These are phyloP conservation scores for Hemistola chrysoprasaria DNA, from an alignment of 2,888 invertebrate genomes.

Conservation along the genomic window DNA sequence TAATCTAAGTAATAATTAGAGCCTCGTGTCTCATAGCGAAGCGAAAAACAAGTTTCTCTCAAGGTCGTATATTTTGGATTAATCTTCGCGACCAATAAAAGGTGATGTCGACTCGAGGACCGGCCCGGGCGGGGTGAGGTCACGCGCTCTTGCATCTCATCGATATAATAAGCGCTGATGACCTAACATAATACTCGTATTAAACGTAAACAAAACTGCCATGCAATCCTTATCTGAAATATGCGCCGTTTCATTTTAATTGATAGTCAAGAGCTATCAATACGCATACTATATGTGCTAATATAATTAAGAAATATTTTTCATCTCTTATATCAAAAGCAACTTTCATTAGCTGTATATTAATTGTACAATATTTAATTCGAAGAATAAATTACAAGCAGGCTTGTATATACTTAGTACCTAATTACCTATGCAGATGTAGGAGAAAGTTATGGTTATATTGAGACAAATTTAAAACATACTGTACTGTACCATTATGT, in stretches of 20 bases:
- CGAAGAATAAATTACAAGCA: too few relatives aligned
- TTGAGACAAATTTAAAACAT: too few relatives aligned
- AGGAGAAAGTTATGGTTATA: too few relatives aligned
- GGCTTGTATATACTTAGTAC: too few relatives aligned
- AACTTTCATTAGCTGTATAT: too few relatives aligned
- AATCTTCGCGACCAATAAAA: conserved; percentile 39
- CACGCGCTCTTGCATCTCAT: conserved; percentile 50
- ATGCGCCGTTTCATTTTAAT: neutral
- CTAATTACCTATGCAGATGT: too few relatives aligned
- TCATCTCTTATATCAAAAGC: too few relatives aligned
- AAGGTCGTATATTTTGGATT: conserved; percentile 48
- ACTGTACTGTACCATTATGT: too few relatives aligned
- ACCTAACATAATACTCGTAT: conserved; percentile 45
- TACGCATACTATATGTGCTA: too few relatives aligned
- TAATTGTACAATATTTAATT: too few relatives aligned
- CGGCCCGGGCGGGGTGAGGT: conserved; percentile 47
- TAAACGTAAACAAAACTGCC: conserved; percentile 33
- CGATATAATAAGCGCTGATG: conserved; percentile 60
- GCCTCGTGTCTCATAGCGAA: conserved; percentile 23
- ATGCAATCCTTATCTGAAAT: conserved; percentile 24
- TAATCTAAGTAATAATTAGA: conserved; percentile 24
- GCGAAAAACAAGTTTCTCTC: conserved; percentile 45
- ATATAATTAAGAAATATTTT: too few relatives aligned
- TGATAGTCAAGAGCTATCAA: too few relatives aligned
- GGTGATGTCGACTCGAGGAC: conserved; percentile 16